Percentiles rank a stretch among this genome's conserved stretches.
These are phyloP conservation scores for Diloba caeruleocephala DNA, from an alignment of 2,888 invertebrate species.

Conservation along the genomic window DNA sequence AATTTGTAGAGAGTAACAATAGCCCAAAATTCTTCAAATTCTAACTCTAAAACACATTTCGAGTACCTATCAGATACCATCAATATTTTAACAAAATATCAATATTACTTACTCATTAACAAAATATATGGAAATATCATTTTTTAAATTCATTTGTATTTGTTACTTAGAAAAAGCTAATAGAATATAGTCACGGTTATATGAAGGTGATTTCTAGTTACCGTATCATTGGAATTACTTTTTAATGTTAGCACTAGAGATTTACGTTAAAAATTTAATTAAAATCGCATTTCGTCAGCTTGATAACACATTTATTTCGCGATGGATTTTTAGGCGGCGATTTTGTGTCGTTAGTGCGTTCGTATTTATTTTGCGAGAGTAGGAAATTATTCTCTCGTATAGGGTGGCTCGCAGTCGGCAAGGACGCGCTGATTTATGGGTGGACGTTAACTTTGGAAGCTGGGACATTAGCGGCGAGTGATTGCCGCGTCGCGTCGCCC, in stretches of 20 bases:
- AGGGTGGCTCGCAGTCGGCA: constrained; percentile 61
- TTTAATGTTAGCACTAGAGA: constrained; percentile 65
- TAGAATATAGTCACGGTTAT: constrained; percentile 43
- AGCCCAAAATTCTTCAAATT: background rate
- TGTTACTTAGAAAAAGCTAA: constrained; percentile 17
- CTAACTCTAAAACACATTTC: no score
- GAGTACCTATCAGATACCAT: no score
- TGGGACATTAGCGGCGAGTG: constrained; percentile 69
- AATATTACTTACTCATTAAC: constrained; percentile 37
- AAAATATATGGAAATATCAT: constrained; percentile 37
- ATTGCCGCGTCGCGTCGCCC: constrained; percentile 46
- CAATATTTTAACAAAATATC: background rate
- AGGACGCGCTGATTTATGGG: constrained; percentile 72
- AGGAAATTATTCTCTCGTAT: constrained; percentile 67
- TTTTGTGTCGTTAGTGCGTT: constrained; percentile 59
- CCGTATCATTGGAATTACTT: constrained; percentile 64
- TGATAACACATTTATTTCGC: constrained; percentile 57
- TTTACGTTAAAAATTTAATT: constrained; percentile 73
- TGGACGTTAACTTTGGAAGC: constrained; percentile 68
- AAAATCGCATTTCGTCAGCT: constrained; percentile 61
- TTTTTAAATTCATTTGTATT: constrained; percentile 28
- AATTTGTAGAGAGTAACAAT: no score
- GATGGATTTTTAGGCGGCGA: constrained; percentile 51
- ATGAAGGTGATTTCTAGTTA: constrained; percentile 43
- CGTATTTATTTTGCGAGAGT: constrained; percentile 61